A percentile compares a stretch with the other conserved stretches of the same genome.
Evolutionary conservation across 2,113 vertebrate species (phyloP).

Genomic region (Odontophorus gujanensis): DNA sequence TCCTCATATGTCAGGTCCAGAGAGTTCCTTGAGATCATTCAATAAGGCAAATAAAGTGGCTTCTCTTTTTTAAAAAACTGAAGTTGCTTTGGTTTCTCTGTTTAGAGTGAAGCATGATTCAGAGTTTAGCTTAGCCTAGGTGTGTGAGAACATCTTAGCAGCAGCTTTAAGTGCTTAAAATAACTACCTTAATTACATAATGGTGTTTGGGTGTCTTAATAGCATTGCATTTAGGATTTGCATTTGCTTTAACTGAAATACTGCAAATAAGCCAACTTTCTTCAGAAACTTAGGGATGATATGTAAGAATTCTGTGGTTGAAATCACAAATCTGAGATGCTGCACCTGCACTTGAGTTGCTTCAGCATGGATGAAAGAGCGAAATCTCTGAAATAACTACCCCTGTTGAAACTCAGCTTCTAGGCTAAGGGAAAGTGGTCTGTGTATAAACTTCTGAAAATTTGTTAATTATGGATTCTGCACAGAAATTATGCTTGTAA

Average conservation of each 20-base stretch:
- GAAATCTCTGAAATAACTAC: neutral
- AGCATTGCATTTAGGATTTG: neutral
- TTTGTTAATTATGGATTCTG: neutral
- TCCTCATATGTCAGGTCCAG: neutral
- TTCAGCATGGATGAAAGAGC: neutral
- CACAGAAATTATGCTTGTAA: neutral
- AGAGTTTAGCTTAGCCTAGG: neutral
- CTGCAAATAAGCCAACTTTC: neutral
- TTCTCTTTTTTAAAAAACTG: neutral
- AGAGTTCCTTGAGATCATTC: neutral
- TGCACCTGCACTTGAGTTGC: neutral
- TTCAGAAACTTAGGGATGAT: neutral
- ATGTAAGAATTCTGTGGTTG: neutral
- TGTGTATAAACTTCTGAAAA: neutral
- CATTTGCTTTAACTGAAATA: neutral
- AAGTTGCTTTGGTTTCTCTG: neutral
- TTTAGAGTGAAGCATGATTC: neutral
- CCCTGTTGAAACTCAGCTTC: neutral
- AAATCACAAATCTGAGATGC: neutral
- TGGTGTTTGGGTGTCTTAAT: slow-evolving; percentile 12
- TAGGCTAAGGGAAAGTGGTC: neutral
- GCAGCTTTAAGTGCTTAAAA: slow-evolving; percentile 53
- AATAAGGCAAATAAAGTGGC: neutral
- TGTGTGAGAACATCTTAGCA: neutral
- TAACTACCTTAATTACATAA: slow-evolving; percentile 45